Conservation (phyloP, 2,888 invertebrate genomes). For the Eilema depressum region DNA sequence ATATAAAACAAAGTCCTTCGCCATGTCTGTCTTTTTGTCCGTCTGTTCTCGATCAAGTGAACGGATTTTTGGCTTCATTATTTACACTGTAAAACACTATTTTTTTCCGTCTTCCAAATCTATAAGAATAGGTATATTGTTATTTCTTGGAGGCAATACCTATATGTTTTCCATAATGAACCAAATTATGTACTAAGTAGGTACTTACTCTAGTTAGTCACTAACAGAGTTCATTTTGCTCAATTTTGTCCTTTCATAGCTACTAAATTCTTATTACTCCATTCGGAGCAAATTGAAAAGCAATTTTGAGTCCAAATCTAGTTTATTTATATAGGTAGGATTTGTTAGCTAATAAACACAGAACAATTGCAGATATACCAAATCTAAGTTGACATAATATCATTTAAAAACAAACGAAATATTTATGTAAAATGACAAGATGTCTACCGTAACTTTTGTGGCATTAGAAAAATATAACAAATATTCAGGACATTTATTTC, state of each 20-base stretch:
- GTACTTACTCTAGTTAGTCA: not conserved
- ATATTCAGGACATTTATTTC: no score
- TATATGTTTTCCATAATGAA: not conserved
- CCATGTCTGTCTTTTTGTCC: no score
- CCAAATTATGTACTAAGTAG: not conserved
- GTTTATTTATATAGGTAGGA: slow-evolving; percentile 22
- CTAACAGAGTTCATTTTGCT: not conserved
- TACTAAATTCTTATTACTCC: slow-evolving; percentile 11
- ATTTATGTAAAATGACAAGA: no score
- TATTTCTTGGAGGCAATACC: no score
- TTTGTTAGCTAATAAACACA: not conserved
- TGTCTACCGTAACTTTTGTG: no score
- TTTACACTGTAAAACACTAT: not conserved
- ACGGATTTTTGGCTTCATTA: no score
- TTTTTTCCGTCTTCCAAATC: no score
- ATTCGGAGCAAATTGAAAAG: slow-evolving; percentile 16
- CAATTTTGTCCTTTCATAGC: not conserved
- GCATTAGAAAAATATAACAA: no score
- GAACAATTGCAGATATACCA: not conserved
- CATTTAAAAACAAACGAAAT: no score
- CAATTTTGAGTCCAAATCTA: slow-evolving; percentile 9
- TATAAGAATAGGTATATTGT: no score
- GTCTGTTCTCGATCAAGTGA: no score
- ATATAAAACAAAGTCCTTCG: no score
- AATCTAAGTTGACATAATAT: not conserved